phyloP scores from a whole-genome alignment of 2,797 vertebrate genomes.

The Apodemus agrarius region DNA sequence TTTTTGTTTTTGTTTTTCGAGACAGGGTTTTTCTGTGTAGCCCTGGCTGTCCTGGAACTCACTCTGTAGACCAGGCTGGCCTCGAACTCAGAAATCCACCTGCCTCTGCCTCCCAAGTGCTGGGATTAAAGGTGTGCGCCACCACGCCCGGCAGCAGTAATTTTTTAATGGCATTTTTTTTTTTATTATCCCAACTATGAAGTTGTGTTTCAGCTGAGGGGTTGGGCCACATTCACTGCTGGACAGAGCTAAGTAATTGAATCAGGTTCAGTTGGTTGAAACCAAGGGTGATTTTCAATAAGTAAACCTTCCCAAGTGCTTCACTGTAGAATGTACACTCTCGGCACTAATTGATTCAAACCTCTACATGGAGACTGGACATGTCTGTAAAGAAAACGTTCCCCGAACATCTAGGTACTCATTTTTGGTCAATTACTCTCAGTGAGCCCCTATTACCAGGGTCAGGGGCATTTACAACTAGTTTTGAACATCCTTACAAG shows the following conservation, averaged over 20 bases:
- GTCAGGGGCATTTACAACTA: not conserved
- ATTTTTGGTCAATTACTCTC: not conserved
- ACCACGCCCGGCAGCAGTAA: too few species aligned
- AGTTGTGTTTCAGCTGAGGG: not conserved
- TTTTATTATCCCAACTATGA: not conserved
- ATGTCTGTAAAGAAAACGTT: not conserved
- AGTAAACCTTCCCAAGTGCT: conserved; percentile 12
- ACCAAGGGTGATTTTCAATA: not conserved
- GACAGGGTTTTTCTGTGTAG: too few species aligned
- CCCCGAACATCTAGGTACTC: not conserved
- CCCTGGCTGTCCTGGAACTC: too few species aligned
- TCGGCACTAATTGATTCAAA: not conserved
- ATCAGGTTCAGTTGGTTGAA: conserved; percentile 2
- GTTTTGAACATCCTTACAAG: conserved; percentile 16
- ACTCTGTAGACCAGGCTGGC: too few species aligned
- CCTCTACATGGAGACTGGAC: not conserved
- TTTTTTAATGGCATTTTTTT: not conserved
- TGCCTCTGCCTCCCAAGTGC: too few species aligned
- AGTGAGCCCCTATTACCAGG: not conserved
- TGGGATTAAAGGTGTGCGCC: too few species aligned
- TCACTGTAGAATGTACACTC: too few species aligned
- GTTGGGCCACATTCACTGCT: not conserved
- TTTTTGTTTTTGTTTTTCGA: too few species aligned
- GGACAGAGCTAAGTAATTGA: not conserved
- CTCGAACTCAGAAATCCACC: too few species aligned